Base-by-base conservation (phyloP, 1,140 invertebrate genomes). In the Parapsyche elsis region DNA sequence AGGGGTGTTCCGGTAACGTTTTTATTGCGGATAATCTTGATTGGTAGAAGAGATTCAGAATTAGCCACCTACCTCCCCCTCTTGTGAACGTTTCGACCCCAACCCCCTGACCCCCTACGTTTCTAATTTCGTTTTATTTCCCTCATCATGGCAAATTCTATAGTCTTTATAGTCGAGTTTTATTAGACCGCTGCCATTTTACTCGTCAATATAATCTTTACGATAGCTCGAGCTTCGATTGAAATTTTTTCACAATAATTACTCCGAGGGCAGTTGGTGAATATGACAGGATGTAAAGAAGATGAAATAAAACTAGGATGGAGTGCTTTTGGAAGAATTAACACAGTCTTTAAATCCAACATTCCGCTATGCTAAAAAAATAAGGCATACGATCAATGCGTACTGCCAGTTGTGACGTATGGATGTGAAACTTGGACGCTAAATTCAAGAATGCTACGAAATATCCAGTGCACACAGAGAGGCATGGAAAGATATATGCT, bases 21-120 rank as follows among this genome's bases (percentile, higher is more conserved):
- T 83, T 83, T 83, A 83, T 83, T 83, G 83, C 82, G 81, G 83
- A 83, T 83, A 83, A 83, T 83, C 83, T 76, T 83, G 83, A 83
- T 83, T 83, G 83, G 83, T 83, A 81, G 76, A 81, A 81, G 78
- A 83, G 80, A 83, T 83, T 80, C 74, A 73, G 74, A 83, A 83
- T 83, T 81, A 81, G 71, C 71, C 19, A 46, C 79, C 57, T 71
- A 26, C 64, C 81, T 73, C 81, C 81, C 77, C 71, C 45, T 38
- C 12, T 76, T 38, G 19, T 19, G 23, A 67, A n/a, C 67, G n/a
- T 16, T 9, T 9, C 14, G 49, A 26, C 46, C 46, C 71, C 71
- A 26, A 81, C 23, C 21, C 46, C 76, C 76, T 14, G 53, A 2
- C 23, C 24, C 23, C 76, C 64, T 9, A 57, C 73, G 73, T 53